These are phyloP conservation scores for Tuberolachnus salignus DNA, from an alignment of 2,888 invertebrate species.

Conservation along the genomic window DNA sequence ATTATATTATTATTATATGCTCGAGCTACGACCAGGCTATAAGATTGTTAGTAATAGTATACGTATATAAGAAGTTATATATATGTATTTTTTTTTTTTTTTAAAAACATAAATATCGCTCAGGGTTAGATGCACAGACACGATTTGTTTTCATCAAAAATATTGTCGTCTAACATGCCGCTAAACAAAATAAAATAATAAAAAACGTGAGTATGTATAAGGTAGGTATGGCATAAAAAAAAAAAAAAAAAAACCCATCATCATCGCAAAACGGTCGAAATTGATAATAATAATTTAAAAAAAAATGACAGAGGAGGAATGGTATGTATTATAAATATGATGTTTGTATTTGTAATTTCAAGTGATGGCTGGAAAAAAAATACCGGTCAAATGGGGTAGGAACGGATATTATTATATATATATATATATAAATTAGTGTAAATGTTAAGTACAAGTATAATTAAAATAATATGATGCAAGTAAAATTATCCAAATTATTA, in stretches of 20 bases:
- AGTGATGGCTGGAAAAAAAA: conserved; percentile 17
- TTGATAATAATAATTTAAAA: background rate
- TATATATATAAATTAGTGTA: background rate
- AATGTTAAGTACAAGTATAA: background rate
- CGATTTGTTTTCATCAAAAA: background rate
- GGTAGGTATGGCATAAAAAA: background rate
- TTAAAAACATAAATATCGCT: too few relatives aligned
- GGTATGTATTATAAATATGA: too few relatives aligned
- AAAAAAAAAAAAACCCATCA: background rate
- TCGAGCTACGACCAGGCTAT: conserved; percentile 56
- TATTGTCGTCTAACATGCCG: too few relatives aligned
- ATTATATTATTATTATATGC: conserved; percentile 19
- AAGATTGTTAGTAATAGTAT: conserved; percentile 52
- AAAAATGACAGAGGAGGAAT: too few relatives aligned
- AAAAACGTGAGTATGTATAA: background rate
- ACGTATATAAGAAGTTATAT: background rate
- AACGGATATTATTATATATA: too few relatives aligned
- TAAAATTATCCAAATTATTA: background rate
- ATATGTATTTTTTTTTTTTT: background rate
- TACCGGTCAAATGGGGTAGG: background rate
- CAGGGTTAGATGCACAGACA: background rate
- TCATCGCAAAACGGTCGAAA: background rate
- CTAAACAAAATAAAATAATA: too few relatives aligned
- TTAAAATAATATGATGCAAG: too few relatives aligned
- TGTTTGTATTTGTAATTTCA: background rate